Evolutionary conservation across 2,888 invertebrate genomes (phyloP).

Genomic region (Diplolepis rosae): DNA sequence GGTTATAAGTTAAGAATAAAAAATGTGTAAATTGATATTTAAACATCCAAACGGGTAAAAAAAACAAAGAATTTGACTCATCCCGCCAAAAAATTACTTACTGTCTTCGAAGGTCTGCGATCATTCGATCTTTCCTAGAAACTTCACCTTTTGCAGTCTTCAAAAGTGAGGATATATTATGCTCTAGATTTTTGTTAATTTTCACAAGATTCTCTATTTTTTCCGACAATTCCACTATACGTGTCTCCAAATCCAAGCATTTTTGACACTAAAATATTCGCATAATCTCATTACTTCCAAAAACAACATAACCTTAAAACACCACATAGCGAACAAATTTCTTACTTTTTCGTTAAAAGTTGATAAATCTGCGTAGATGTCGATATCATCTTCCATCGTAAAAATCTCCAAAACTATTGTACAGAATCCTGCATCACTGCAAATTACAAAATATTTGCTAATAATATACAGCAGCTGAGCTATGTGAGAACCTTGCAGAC

Average conservation of each 20-base stretch:
- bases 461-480: too few species aligned
- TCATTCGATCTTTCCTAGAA: slow-evolving; percentile 73
- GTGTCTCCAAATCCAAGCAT: slow-evolving; percentile 58
- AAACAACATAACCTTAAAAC: slow-evolving; percentile 25
- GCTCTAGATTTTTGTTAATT: slow-evolving; percentile 66
- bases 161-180: slow-evolving; percentile 73
- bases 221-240: slow-evolving; percentile 55
- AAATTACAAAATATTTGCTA: not conserved
- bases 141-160: slow-evolving; percentile 75
- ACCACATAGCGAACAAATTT: slow-evolving; percentile 20
- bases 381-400: slow-evolving; percentile 63
- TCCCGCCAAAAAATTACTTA: slow-evolving; percentile 46
- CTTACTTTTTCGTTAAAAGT: slow-evolving; percentile 45
- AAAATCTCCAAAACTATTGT: not conserved
- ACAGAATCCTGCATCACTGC: not conserved
- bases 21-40: too few species aligned
- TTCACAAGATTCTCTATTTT: slow-evolving; percentile 57
- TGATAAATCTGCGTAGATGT: slow-evolving; percentile 72
- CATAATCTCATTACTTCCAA: slow-evolving; percentile 46
- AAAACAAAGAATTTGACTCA: not conserved
- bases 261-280: slow-evolving; percentile 41
- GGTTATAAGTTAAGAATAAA: too few species aligned
- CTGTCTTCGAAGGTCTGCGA: slow-evolving; percentile 72
- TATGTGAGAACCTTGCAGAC: too few species aligned
- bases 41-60: too few species aligned